Evolutionary conservation across 2,113 vertebrate genomes (phyloP).

Genomic region (Martes martes): DNA sequence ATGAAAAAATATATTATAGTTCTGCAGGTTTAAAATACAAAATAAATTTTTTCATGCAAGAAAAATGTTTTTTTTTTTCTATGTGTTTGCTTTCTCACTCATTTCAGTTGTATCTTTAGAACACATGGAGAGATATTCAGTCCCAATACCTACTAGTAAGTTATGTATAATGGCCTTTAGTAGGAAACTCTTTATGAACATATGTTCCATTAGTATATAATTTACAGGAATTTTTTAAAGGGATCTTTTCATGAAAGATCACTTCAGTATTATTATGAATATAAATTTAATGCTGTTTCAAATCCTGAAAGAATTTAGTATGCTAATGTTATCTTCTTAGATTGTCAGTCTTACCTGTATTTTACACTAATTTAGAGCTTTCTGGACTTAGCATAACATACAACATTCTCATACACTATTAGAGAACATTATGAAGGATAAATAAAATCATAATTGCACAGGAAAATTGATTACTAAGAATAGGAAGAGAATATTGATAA

Average conservation of each 20-base stretch:
- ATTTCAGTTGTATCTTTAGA: not conserved
- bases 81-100: not conserved
- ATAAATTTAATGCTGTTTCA: not conserved
- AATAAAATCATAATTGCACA: conserved; percentile 14
- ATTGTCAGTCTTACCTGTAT: not conserved
- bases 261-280: not conserved
- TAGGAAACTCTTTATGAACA: not conserved
- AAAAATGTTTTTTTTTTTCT: not conserved
- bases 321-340: not conserved
- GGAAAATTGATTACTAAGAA: not conserved
- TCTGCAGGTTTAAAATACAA: not conserved
- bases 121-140: not conserved
- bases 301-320: not conserved
- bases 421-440: not conserved
- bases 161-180: not conserved
- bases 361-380: not conserved
- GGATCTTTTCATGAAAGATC: not conserved
- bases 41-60: not conserved
- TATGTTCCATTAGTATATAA: not conserved
- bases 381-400: not conserved
- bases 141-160: not conserved
- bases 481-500: not conserved
- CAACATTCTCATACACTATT: not conserved
- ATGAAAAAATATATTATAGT: not conserved
- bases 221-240: conserved; percentile 6